Percentiles rank a stretch among this genome's conserved stretches.
Evolutionary conservation across 92 coral and sea anemone genomes (phyloP).

Genomic region (Bergia puertoricense): DNA sequence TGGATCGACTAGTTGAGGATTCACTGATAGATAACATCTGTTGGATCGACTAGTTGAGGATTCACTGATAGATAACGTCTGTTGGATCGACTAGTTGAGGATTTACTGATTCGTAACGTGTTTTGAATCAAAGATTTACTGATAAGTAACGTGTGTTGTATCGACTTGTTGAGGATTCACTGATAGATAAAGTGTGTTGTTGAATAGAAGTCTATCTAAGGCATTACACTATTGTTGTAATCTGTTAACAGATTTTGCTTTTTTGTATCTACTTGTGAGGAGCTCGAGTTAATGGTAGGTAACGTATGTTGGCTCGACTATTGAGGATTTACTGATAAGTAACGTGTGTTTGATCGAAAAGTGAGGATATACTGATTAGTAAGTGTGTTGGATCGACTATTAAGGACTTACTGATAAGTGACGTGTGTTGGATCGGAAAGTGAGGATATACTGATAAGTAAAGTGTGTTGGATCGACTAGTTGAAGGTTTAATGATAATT

Average conservation of each 20-base stretch:
- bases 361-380: neutral
- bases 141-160: neutral
- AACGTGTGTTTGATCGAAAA: neutral
- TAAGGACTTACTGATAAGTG: conserved; percentile 48
- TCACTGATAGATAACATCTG: neutral
- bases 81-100: neutral
- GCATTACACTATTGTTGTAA: no score
- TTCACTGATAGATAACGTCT: conserved; percentile 54
- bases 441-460: neutral
- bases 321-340: neutral
- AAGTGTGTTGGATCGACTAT: conserved; percentile 18
- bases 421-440: neutral
- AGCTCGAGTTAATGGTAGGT: no score
- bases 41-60: conserved; percentile 53
- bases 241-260: no score
- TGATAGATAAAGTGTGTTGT: neutral
- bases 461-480: neutral
- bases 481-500: no score
- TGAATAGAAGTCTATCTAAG: no score
- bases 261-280: no score
- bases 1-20: neutral
- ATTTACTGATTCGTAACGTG: neutral
- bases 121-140: neutral
- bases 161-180: neutral
- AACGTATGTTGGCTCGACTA: neutral